Base-by-base conservation (phyloP, 2,888 invertebrate genomes). In the Periphyllus acericola region DNA sequence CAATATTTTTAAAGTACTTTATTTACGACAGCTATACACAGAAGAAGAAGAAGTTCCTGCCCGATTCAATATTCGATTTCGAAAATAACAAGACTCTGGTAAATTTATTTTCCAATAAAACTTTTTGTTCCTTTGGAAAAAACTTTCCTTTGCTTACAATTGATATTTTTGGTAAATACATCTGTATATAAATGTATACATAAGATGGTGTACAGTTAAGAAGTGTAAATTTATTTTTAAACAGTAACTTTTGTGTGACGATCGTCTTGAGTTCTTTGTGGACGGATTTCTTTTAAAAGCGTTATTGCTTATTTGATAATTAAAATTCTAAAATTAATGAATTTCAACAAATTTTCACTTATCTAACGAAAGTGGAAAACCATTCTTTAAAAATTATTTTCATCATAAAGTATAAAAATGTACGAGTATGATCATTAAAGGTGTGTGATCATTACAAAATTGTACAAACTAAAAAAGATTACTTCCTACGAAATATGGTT, bases 21-120 rank as follows among this genome's bases (percentile, higher is more conserved):
- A 72, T 74, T 83, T 74, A 72, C 34, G 55, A 83, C 34, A 34
- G 34, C 34, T 19, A 34, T 17, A 11, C 55, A 74, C 6, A n/a
- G n/a, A n/a, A n/a, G n/a, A n/a, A n/a, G n/a, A 36, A 55, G 55
- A 83, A 74, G 83, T 83, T 74, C 36, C 52, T 83, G 74, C 36
- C 55, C 55, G 55, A 83, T 74, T 83, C 83, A 55, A 72, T 83
- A 83, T 83, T 74, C 74, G 36, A 74, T 83, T 83, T 74, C 55
- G n/a, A 74, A 83, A 74, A 83, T 55, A 74, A 74, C 55, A 74
- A 74, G n/a, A 19, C n/a, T 36, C 19, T 36, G n/a, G 83, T 52
- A 74, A 83, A 32, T 83, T 72, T 74, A 55, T 72, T 83, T 83
- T 74, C 36, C 36, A 74, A 74, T 74, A 60, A 74, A 83, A 74